Evolutionary conservation across 2,113 vertebrate species (phyloP).

Genomic region (Lagopus muta): DNA sequence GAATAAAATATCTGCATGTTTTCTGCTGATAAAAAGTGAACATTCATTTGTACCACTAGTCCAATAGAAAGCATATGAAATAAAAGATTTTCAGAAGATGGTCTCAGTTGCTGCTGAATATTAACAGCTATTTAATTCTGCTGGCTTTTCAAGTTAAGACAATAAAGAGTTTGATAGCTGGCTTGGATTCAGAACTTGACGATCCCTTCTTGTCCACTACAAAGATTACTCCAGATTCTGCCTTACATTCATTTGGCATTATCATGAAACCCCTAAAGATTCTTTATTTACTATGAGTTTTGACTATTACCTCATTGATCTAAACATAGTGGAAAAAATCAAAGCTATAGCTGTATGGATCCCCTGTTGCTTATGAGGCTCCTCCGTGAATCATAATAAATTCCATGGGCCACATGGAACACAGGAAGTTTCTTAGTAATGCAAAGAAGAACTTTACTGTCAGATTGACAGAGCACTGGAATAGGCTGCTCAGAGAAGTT

Average conservation of each 20-base stretch:
- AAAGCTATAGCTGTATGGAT: neutral
- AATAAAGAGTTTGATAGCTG: neutral
- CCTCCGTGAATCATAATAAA: neutral
- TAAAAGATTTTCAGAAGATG: neutral
- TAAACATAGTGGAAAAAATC: neutral
- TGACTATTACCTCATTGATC: neutral
- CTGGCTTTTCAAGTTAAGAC: neutral
- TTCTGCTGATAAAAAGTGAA: neutral
- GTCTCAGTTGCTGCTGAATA: neutral
- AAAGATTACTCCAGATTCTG: neutral
- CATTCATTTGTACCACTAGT: neutral
- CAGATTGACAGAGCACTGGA: too few relatives aligned
- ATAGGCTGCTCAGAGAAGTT: too few relatives aligned
- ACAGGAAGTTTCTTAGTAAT: too few relatives aligned
- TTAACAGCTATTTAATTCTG: neutral
- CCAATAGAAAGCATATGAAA: neutral
- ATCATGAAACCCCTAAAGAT: neutral
- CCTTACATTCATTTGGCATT: neutral
- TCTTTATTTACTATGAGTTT: neutral
- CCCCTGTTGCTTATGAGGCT: neutral
- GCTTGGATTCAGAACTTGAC: neutral
- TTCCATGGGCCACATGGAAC: neutral
- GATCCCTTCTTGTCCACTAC: neutral
- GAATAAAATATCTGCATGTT: neutral
- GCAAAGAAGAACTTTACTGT: too few relatives aligned